These are phyloP conservation scores for Chaetodon trifasciatus DNA, from an alignment of 2,797 vertebrate species.

Conservation along the genomic window DNA sequence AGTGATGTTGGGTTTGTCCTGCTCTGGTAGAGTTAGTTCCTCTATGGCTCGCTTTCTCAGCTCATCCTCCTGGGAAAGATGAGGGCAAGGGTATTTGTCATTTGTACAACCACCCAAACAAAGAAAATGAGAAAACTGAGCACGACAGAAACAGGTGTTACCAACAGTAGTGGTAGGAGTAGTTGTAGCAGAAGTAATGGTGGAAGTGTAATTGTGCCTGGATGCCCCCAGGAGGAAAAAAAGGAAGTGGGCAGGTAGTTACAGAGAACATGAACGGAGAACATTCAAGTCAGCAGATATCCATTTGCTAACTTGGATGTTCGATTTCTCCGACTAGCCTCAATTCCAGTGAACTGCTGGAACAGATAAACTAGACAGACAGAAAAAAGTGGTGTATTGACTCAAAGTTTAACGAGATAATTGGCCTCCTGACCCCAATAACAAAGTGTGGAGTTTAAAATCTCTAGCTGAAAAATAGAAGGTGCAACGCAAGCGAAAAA, in stretches of 20 bases:
- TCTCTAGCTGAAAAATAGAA: no score
- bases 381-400: neutral
- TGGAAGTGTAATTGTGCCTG: slow-evolving; percentile 2
- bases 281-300: no score
- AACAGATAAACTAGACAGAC: neutral
- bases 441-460: no score
- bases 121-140: neutral
- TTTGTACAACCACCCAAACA: neutral
- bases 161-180: neutral
- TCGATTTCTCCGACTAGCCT: no score
- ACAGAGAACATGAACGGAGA: neutral
- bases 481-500: no score
- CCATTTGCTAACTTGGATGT: neutral
- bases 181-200: neutral
- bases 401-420: neutral
- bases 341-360: neutral
- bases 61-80: slow-evolving; percentile 78
- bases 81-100: neutral
- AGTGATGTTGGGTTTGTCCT: slow-evolving; percentile 82
- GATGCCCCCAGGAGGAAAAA: slow-evolving; percentile 10
- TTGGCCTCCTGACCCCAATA: neutral
- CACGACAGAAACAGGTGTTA: neutral
- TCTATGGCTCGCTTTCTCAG: slow-evolving; percentile 79
- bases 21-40: slow-evolving; percentile 79
- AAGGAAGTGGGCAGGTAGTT: neutral